Percentiles rank a stretch among this genome's conserved stretches.
These are phyloP conservation scores for Eriocheir sinensis DNA, from an alignment of 1,140 invertebrate genomes.

Conservation along the genomic window DNA sequence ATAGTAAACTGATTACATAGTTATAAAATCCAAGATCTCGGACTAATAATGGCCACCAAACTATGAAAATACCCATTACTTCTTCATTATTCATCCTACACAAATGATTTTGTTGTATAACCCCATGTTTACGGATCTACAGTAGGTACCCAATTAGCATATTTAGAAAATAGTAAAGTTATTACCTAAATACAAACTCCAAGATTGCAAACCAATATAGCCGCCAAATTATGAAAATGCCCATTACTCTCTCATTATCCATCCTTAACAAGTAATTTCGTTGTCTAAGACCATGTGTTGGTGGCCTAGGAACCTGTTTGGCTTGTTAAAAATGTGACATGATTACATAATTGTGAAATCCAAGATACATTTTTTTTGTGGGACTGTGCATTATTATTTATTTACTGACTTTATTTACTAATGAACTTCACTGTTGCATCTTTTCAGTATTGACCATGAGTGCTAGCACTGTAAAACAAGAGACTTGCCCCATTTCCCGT, in stretches of 20 bases:
- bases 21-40: no score
- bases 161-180: no score
- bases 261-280: not conserved
- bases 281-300: not conserved
- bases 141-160: no score
- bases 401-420: conserved; percentile 42
- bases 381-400: not conserved
- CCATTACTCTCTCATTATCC: conserved; percentile 27
- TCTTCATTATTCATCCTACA: no score
- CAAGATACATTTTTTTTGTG: not conserved
- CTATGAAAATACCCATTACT: no score
- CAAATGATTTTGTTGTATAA: no score
- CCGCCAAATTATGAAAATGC: not conserved
- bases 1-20: no score
- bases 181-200: no score
- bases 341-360: conserved; percentile 5
- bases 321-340: not conserved
- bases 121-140: no score
- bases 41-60: no score
- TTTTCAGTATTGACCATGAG: not conserved
- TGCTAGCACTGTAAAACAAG: no score
- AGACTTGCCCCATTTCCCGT: not conserved
- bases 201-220: no score
- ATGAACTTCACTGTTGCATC: conserved; percentile 9
- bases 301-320: not conserved